Evolutionary conservation across 2,113 vertebrate species (phyloP).

Genomic region (Marmota monax): DNA sequence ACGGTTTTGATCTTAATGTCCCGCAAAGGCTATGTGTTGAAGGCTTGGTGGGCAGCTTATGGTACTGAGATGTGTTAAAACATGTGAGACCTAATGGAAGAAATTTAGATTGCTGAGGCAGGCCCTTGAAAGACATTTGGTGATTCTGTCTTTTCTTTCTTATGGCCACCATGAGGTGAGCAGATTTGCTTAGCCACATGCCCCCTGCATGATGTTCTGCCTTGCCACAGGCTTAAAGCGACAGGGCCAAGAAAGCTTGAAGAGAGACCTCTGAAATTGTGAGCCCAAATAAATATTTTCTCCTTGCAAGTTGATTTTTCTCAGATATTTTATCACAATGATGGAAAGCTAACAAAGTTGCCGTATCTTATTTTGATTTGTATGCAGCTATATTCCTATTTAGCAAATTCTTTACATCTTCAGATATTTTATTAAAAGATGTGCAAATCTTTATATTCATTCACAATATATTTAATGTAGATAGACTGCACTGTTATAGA

Average conservation of each 20-base stretch:
- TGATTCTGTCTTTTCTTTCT: neutral
- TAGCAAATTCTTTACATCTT: neutral
- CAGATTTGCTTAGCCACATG: neutral
- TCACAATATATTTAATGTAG: neutral
- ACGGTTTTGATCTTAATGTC: neutral
- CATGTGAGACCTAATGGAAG: neutral
- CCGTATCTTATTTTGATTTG: neutral
- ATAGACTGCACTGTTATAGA: neutral
- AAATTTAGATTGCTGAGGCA: neutral
- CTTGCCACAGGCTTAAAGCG: neutral
- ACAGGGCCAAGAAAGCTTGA: neutral
- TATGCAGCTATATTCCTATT: neutral
- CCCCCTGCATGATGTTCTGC: neutral
- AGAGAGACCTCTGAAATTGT: neutral
- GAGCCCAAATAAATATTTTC: neutral
- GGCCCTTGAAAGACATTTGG: neutral
- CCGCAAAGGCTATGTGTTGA: neutral
- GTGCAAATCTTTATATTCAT: constrained; percentile 13
- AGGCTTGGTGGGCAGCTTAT: neutral
- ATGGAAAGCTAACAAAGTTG: neutral
- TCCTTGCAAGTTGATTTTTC: neutral
- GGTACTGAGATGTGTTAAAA: neutral
- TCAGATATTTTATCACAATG: too few species aligned
- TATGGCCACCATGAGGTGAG: neutral
- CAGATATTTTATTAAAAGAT: neutral